Conservation (phyloP, 1,140 invertebrate genomes). For the Agrypnia vestita region DNA sequence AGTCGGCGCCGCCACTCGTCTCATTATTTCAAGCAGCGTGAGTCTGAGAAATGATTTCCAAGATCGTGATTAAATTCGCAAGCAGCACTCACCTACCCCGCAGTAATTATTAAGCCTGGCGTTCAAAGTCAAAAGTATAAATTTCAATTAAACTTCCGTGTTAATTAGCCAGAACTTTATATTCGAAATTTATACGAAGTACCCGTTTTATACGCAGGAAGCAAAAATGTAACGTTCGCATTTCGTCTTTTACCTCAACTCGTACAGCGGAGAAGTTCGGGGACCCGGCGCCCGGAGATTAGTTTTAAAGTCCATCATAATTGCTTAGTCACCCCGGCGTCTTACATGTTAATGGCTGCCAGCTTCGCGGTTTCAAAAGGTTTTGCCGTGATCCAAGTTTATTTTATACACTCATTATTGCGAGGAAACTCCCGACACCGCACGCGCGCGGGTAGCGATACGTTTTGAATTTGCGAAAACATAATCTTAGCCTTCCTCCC, state of each 20-base stretch:
- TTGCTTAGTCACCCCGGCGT: constrained; percentile 60
- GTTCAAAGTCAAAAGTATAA: constrained; percentile 60
- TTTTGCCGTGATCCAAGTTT: constrained; percentile 10
- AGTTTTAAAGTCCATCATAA: constrained; percentile 61
- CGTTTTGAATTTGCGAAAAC: too few relatives aligned
- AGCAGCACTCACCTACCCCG: constrained; percentile 47
- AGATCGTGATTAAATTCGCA: constrained; percentile 50
- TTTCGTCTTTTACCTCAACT: constrained; percentile 49
- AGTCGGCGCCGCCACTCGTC: neutral
- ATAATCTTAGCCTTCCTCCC: too few relatives aligned
- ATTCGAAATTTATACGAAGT: constrained; percentile 57
- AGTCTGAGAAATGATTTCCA: neutral
- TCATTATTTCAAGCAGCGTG: neutral
- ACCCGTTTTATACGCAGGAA: constrained; percentile 27
- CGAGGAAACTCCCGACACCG: too few relatives aligned
- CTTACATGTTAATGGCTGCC: constrained; percentile 57
- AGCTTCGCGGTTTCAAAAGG: constrained; percentile 30
- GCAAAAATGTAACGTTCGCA: constrained; percentile 37
- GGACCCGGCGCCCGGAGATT: constrained; percentile 57
- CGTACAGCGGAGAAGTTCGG: constrained; percentile 39
- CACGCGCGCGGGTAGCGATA: too few relatives aligned
- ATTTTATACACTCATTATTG: neutral
- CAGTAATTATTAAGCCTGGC: constrained; percentile 52
- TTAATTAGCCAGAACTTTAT: constrained; percentile 60
- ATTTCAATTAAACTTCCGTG: constrained; percentile 60